Percentiles rank a stretch among this genome's conserved stretches.
These are phyloP conservation scores for Stegana nigrithorax DNA, from an alignment of 2,888 invertebrate genomes.

Conservation along the genomic window DNA sequence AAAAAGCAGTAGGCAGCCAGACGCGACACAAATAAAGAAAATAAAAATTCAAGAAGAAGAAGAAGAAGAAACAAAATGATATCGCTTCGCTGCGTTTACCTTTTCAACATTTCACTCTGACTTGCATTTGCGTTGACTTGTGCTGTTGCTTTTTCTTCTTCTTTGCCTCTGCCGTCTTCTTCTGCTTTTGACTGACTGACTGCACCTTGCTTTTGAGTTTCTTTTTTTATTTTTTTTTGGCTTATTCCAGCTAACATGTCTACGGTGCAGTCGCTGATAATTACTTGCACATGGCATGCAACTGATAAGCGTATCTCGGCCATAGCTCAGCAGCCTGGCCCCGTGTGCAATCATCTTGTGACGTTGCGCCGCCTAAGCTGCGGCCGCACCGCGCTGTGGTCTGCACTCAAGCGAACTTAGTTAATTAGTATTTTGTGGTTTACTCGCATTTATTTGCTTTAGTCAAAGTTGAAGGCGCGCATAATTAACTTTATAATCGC, in stretches of 20 bases:
- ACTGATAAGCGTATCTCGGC: no score
- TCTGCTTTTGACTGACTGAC: not conserved
- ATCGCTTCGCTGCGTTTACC: not conserved
- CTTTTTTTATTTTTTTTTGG: no score
- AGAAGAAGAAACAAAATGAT: no score
- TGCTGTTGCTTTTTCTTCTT: not conserved
- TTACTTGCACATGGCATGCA: no score
- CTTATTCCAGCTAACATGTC: no score
- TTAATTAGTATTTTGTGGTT: conserved; percentile 41
- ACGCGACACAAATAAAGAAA: no score
- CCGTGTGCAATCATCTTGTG: not conserved
- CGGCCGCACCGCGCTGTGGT: not conserved
- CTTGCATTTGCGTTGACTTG: not conserved
- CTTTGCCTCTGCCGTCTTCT: not conserved
- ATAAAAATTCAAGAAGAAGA: no score
- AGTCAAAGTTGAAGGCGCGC: conserved; percentile 13
- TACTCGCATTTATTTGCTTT: conserved; percentile 29
- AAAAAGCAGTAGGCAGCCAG: no score
- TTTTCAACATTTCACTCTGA: no score
- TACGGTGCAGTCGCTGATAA: no score
- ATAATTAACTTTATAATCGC: conserved; percentile 20
- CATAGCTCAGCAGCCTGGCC: not conserved
- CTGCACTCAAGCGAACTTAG: conserved; percentile 1
- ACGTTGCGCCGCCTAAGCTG: not conserved
- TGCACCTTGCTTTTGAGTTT: not conserved